Evolutionary conservation across 2,797 vertebrate genomes (phyloP), one percentile per base, ranked within the genome.

Genomic region (Galagoides demidoff): DNA sequence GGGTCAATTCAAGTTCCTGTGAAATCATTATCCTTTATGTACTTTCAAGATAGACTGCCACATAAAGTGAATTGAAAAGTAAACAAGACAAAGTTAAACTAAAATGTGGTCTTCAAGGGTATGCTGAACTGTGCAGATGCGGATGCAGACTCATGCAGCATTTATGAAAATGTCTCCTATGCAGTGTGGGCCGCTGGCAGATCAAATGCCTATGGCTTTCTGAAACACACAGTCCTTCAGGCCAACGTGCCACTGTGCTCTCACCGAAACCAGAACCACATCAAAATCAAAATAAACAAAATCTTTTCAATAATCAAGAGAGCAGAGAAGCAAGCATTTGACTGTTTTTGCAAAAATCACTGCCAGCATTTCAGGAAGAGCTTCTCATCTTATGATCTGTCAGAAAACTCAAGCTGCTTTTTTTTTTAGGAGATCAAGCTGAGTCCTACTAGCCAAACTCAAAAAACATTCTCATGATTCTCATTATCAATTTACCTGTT

Each of bases 1-100:
- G 85, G 96, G 96, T 97, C 12, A 52, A 20, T 71, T 79, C 11
- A 71, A 97, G 85, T 76, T 89, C 85, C 93, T 64, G 17, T 55
- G 43, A 97, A 96, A 94, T 74, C 79, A 91, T 89, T 84, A 95
- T 45, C 85, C 70, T 73, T 95, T 95, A 78, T n/a, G 68, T 85
- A 5, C 66, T 94, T 93, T 25, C 57, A 63, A 73, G 91, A 34
- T 57, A 76, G 81, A 55, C 57, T 76, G 63, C 73, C 61, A 76
- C 68, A 76, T 78, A 87, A 97, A 92, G 43, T 34, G 89, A 79
- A 86, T 94, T 89, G 89, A 83, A 96, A 12, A 93, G 66, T 61
- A 84, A 90, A 79, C 59, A 93, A 55, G 92, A 52, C 20, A 34
- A 90, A 88, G 70, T 3, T 52, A 59, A 81, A 85, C 19, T 49